Evolutionary conservation across 2,797 vertebrate genomes (phyloP).

Genomic region (Sebastes flavidus): DNA sequence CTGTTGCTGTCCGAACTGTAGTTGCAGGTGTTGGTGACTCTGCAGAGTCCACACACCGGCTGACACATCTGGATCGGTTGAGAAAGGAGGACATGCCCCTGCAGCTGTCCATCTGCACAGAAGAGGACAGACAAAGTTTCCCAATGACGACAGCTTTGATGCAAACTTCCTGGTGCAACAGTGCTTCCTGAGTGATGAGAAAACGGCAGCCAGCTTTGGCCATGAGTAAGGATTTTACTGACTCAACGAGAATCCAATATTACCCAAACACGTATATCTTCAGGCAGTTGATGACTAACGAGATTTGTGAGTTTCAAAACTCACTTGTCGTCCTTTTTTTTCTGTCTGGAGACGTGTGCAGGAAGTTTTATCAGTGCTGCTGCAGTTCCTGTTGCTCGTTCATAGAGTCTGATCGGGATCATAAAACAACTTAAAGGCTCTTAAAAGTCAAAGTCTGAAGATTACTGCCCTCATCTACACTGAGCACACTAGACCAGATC

Average conservation of each 20-base stretch:
- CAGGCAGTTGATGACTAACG: not conserved
- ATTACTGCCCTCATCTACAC: not conserved
- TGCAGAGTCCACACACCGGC: constrained; percentile 39
- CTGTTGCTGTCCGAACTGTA: not conserved
- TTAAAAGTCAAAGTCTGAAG: not conserved
- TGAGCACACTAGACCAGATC: not conserved
- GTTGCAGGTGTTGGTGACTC: not conserved
- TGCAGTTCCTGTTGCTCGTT: not conserved
- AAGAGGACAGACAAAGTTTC: constrained; percentile 13
- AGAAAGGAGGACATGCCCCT: not conserved
- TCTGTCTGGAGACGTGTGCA: not conserved
- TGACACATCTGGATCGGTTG: constrained; percentile 11
- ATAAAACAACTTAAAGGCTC: not conserved
- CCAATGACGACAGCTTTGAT: not conserved
- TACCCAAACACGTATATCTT: not conserved
- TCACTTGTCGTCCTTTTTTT: rapidly evolving
- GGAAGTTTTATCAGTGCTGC: not conserved
- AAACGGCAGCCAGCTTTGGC: not conserved
- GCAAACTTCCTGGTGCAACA: constrained; percentile 5
- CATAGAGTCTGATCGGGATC: not conserved
- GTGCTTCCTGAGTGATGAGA: not conserved
- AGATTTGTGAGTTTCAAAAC: not conserved
- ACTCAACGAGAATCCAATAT: not conserved
- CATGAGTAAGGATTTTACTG: not conserved
- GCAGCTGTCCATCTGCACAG: constrained; percentile 40